phyloP scores from a whole-genome alignment of 2,113 vertebrate species.

The Colaptes auratus region DNA sequence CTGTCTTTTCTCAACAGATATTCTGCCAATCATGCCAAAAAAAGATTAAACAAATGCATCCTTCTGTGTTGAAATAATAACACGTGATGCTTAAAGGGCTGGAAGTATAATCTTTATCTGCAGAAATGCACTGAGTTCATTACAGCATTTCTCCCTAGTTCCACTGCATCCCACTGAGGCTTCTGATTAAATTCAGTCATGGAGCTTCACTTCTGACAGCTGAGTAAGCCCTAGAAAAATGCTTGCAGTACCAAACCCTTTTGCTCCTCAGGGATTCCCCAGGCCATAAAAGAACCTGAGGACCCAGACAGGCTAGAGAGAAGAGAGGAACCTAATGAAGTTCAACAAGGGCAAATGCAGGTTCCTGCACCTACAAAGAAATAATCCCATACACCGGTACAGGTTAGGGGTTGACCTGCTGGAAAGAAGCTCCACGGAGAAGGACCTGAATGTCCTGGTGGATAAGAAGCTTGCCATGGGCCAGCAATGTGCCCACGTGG shows the following conservation, averaged over 20 bases:
- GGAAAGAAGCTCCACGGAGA: no score
- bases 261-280: background rate
- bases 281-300: background rate
- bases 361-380: background rate
- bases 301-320: no score
- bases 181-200: background rate
- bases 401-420: no score
- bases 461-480: no score
- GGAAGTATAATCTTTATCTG: background rate
- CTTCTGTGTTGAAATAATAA: background rate
- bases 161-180: background rate
- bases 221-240: background rate
- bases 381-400: background rate
- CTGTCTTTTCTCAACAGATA: conserved; percentile 16
- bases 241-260: background rate
- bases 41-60: background rate
- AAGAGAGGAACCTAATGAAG: no score
- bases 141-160: background rate
- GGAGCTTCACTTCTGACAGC: background rate
- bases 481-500: no score
- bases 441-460: no score
- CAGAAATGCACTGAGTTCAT: background rate
- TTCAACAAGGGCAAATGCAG: no score
- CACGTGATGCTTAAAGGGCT: background rate
- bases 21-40: background rate